Evolutionary conservation across 2,888 invertebrate species (phyloP), one percentile per base, ranked within the genome.

Genomic region (Melieria crassipennis): DNA sequence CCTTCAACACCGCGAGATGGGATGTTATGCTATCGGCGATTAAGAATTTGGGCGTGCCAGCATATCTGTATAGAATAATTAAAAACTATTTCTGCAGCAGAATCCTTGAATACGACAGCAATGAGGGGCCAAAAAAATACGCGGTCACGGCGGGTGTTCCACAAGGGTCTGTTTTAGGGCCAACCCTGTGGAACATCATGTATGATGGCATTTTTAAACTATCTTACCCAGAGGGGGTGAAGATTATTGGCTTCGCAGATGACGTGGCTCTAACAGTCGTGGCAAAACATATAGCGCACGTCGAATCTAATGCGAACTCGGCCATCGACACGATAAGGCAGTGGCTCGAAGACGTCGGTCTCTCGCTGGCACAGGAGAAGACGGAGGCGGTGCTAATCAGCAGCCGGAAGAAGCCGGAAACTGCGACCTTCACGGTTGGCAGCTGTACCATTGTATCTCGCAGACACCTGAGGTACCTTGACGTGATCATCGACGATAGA

Each of bases 131-230:
- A 2, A 66, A 50, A 11, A 4, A 1, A 5, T 70, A 73, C n/a
- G 67, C 11, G 1, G 52, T 69, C 4, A 61, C 73, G 5, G 55
- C 55, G 1, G 71, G 71, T 4, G 70, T 62, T 3, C 66, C 66
- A 10, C 66, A 76, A 30, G 73, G 75, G 0, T 75, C 71, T 7
- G 69, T 75, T 1, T n/a, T 63, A 75, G 1, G 69, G 69, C 72
- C 71, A 11, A 30, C 69, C 7, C 7, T 71, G 3, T 71, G 60
- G 64, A 68, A 71, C 42, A 45, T 68, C 7, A 71, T 75, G 72
- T 73, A 71, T 5, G 68, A 75, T 48, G 73, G 62, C 0, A 56
- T 74, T 0, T 62, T 72, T 0, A 58, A 63, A 5, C n/a, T 72
- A 0, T 13, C 52, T 4, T 46, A 68, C 1, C 71, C 71, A 6